phyloP scores from a whole-genome alignment of 2,888 invertebrate species.

The Drosophila mercatorum region DNA sequence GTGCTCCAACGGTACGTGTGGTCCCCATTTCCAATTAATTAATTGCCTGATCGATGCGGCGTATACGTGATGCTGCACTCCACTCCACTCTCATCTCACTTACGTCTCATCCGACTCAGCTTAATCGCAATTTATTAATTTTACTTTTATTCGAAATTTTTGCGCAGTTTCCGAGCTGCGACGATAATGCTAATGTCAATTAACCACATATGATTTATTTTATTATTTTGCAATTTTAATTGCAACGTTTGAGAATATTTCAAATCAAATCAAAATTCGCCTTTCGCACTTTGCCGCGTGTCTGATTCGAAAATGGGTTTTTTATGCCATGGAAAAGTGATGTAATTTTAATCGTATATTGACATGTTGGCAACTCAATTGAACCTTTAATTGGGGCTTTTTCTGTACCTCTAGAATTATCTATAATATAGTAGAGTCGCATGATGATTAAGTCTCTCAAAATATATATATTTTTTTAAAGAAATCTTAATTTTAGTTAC shows the following conservation, averaged over 20 bases:
- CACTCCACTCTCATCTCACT: not conserved
- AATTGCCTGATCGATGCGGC: slow-evolving; percentile 18
- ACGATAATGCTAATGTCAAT: slow-evolving; percentile 61
- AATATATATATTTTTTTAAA: too few species aligned
- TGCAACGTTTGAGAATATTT: not conserved
- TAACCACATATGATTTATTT: slow-evolving; percentile 13
- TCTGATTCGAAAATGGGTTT: slow-evolving; percentile 12
- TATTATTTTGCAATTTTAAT: slow-evolving; percentile 10
- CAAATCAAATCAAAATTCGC: slow-evolving; percentile 9
- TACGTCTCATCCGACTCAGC: slow-evolving; percentile 1
- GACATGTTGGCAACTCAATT: not conserved
- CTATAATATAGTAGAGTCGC: not conserved
- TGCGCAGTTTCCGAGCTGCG: slow-evolving; percentile 49
- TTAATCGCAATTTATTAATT: slow-evolving; percentile 25
- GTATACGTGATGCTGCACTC: slow-evolving; percentile 31
- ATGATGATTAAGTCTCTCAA: not conserved
- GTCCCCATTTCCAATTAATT: slow-evolving; percentile 17
- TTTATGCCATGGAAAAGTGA: slow-evolving; percentile 25
- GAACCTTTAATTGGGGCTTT: not conserved
- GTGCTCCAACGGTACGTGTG: slow-evolving; percentile 43
- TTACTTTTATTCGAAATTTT: slow-evolving; percentile 8
- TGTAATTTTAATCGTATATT: slow-evolving; percentile 29
- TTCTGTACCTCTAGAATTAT: not conserved
- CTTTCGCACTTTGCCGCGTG: slow-evolving; percentile 39
- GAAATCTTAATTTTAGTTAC: too few species aligned